Base-by-base conservation (phyloP, 2,113 vertebrate species). In the Menura novaehollandiae region DNA sequence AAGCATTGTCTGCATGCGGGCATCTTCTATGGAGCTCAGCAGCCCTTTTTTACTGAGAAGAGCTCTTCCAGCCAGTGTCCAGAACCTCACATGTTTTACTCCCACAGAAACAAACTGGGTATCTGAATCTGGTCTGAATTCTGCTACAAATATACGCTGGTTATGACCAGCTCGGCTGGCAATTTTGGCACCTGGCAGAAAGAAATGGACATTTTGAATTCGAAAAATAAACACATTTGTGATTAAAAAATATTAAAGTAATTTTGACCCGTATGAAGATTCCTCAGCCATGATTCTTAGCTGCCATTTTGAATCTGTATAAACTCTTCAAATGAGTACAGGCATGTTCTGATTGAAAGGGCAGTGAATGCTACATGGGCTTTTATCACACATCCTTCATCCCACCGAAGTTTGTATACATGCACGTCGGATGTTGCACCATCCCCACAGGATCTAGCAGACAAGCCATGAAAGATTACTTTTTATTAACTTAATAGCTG, bases 71-170 rank as follows among this genome's bases (percentile, higher is more conserved):
- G 99, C 99, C 92, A 99, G 97, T 2, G 98, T 99, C 99, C 99
- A 99, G 98, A 99, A 99, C 67, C 98, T 99, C 71, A 99, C 99
- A 1, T 99, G 99, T 43, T 99, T 99, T n/a, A 99, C 98, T 72
- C 99, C 99, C 96, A 99, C 99, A 14, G 99, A 99, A 95, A 99
- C 99, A 98, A 99, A 99, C 98, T 99, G 99, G 15, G 99, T 99
- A 93, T 99, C 99, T 6, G 99, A 99, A 97, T 99, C 99, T 1
- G 99, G 99, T 16, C 99, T 98, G 97, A 99, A 99, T 97, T 99
- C 99, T 13, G 99, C 99, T 97, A 99, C 99, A 97, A 99, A 99
- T 97, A 99, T 99, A 80, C 99, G 98, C 92, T 99, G 99, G 80
- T 98, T 99, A 95, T 99, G 99, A 80, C 99, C 99, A 28, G 98